Conservation (phyloP, 1,140 invertebrate species). For the Trachymyrmex septentrionalis region DNA sequence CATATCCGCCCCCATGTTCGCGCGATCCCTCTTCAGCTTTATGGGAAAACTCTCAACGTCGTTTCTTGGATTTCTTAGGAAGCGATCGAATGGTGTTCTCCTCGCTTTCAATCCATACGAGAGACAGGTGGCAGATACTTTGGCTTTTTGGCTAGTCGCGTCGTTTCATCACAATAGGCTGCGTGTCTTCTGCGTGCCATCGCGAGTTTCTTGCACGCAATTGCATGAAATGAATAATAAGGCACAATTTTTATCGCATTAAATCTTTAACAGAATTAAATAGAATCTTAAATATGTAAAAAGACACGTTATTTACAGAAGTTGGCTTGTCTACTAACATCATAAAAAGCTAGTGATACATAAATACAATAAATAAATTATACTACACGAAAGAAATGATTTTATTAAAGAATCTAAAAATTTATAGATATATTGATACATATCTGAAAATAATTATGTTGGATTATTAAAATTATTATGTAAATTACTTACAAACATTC, state of each 20-base stretch:
- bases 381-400: too few species aligned
- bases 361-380: too few species aligned
- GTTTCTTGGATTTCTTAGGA: constrained; percentile 54
- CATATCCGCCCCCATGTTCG: constrained; percentile 37
- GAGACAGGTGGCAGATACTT: constrained; percentile 55
- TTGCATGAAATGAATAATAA: constrained; percentile 11
- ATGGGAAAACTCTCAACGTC: constrained; percentile 66
- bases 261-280: neutral
- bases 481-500: neutral
- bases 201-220: constrained; percentile 28
- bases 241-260: neutral
- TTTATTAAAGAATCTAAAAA: too few species aligned
- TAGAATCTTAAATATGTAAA: neutral
- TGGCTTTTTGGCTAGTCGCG: constrained; percentile 62
- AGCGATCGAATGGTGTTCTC: constrained; percentile 25
- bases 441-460: too few species aligned
- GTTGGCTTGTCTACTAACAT: neutral
- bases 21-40: constrained; percentile 38
- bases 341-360: too few species aligned
- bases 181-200: neutral
- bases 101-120: neutral
- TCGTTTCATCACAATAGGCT: constrained; percentile 30
- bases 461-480: neutral
- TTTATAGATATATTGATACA: too few species aligned
- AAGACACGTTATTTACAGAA: neutral